Percentiles rank a stretch among this genome's conserved stretches.
phyloP scores from a whole-genome alignment of 30 jellyfish, hydroid and myxozoan species.

The Aurelia sp. region DNA sequence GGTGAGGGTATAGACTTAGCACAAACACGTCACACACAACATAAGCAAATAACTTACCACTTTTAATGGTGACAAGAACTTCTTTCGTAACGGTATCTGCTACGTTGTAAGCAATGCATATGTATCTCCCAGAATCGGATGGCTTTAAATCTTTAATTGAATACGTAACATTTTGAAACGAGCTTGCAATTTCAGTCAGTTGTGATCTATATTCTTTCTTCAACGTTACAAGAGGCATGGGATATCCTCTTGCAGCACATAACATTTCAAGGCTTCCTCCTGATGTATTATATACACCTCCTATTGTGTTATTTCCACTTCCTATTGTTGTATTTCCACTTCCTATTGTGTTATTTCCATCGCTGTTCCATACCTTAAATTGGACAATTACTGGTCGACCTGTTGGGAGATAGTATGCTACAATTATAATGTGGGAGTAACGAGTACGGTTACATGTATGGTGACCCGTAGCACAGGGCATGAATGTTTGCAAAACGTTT shows the following conservation, averaged over 20 bases:
- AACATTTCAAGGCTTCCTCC: constrained; percentile 32
- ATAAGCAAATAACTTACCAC: no score
- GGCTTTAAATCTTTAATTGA: not conserved
- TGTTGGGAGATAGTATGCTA: constrained; percentile 24
- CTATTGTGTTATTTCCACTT: no score
- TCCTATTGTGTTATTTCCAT: constrained; percentile 11
- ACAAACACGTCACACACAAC: no score
- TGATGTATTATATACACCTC: not conserved
- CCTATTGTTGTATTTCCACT: no score
- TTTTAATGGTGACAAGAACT: constrained; percentile 19
- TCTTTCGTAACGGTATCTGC: constrained; percentile 42
- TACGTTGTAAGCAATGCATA: constrained; percentile 60
- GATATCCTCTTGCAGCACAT: constrained; percentile 52
- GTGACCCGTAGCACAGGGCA: no score
- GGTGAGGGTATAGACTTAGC: no score
- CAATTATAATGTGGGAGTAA: no score
- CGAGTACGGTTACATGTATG: no score
- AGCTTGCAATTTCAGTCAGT: not conserved
- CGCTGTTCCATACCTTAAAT: constrained; percentile 43
- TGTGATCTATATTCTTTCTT: constrained; percentile 14
- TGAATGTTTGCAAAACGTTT: no score
- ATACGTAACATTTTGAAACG: not conserved
- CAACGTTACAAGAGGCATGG: constrained; percentile 37
- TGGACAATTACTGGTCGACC: constrained; percentile 37
- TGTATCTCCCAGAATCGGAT: constrained; percentile 48